phyloP scores from a whole-genome alignment of 2,888 invertebrate genomes.

The Lasiommata megera region DNA sequence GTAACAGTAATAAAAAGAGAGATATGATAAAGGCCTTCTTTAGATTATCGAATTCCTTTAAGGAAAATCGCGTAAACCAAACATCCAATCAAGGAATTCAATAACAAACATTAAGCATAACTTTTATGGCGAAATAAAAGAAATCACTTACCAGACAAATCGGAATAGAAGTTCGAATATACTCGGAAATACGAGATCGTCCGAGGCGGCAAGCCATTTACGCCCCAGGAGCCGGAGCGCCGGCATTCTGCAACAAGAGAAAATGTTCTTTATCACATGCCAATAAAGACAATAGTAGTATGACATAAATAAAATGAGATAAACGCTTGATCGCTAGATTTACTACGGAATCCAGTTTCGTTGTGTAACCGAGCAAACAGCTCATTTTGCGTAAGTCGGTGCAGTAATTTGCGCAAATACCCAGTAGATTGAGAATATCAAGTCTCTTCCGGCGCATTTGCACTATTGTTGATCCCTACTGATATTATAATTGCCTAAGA shows the following conservation, averaged over 20 bases:
- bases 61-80: background rate
- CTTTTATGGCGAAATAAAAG: background rate
- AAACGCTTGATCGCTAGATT: conserved; percentile 11
- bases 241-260: conserved; percentile 85
- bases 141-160: conserved; percentile 83
- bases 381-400: conserved; percentile 35
- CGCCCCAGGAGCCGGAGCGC: conserved; percentile 92
- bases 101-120: background rate
- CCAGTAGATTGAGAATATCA: background rate
- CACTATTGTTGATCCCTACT: no score
- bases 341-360: conserved; percentile 24
- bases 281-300: conserved; percentile 6
- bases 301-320: conserved; percentile 10
- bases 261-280: conserved; percentile 19
- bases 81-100: background rate
- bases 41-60: background rate
- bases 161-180: conserved; percentile 88
- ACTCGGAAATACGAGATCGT: conserved; percentile 95
- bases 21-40: no score
- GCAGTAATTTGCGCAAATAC: conserved; percentile 26
- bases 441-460: background rate
- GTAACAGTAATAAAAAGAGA: no score
- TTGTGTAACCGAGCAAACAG: conserved; percentile 33
- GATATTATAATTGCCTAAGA: no score
- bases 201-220: conserved; percentile 95